Evolutionary conservation across 2,888 invertebrate genomes (phyloP).

Genomic region (Dolomedes plantarius): DNA sequence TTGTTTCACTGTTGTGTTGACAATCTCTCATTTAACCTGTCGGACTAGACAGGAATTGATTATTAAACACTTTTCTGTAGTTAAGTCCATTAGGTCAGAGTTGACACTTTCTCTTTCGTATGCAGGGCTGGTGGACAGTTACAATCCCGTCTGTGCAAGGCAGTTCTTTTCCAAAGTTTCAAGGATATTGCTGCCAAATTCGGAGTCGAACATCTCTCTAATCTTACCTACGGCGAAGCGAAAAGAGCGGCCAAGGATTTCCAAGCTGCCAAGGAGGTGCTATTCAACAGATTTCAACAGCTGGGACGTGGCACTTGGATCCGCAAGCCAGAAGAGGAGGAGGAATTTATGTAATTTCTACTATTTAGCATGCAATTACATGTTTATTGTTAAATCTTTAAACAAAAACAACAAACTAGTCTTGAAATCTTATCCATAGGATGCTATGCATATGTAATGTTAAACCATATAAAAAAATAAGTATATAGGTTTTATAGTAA

Average conservation of each 20-base stretch:
- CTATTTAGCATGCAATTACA: slow-evolving; percentile 45
- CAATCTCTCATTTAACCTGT: no score
- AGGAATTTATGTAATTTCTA: slow-evolving; percentile 75
- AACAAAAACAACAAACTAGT: slow-evolving; percentile 36
- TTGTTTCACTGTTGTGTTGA: no score
- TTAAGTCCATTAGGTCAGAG: no score
- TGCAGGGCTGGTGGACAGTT: slow-evolving; percentile 64
- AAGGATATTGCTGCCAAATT: slow-evolving; percentile 70
- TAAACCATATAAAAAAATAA: slow-evolving; percentile 30
- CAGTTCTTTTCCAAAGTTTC: slow-evolving; percentile 72
- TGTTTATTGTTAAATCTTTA: slow-evolving; percentile 40
- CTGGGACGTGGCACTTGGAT: slow-evolving; percentile 77
- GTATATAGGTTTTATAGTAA: slow-evolving; percentile 43
- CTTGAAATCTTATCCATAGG: slow-evolving; percentile 48
- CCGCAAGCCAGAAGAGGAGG: slow-evolving; percentile 77
- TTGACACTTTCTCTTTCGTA: no score
- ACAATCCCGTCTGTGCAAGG: slow-evolving; percentile 72
- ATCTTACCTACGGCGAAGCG: slow-evolving; percentile 71
- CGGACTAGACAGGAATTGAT: no score
- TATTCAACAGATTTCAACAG: slow-evolving; percentile 76
- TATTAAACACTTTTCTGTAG: no score
- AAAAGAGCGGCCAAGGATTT: slow-evolving; percentile 76
- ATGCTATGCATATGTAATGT: slow-evolving; percentile 40
- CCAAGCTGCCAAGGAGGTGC: slow-evolving; percentile 75
- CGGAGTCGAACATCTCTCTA: slow-evolving; percentile 71